Evolutionary conservation across 2,888 invertebrate genomes (phyloP), one percentile per base, ranked within the genome.

Genomic region (Macaria liturata): DNA sequence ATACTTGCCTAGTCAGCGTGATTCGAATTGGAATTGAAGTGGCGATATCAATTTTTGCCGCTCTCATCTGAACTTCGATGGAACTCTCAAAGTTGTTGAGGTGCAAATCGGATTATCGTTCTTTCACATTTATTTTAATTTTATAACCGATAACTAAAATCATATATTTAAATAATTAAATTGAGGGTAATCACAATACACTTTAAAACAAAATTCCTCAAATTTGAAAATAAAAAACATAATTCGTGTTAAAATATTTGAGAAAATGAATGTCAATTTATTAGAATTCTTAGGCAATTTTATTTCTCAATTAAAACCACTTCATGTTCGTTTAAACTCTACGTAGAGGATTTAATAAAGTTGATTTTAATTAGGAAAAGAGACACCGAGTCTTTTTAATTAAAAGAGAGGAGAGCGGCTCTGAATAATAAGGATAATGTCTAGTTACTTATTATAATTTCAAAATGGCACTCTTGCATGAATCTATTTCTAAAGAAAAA

Each of bases 31-130:
- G 72, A 69, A 68, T 74, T 54, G 61, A 57, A 59, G 65, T 63
- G 61, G 64, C 52, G 61, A 68, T 68, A 74, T 74, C 69, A 76
- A 76, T 76, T 75, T 75, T 68, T 49, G 57, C 54, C 45, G 64
- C 52, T 20, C 20, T 20, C 20, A 59, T 66, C 71, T 66, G 40
- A 56, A 57, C 65, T 32, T 39, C 34, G 44, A 69, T 50, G 57
- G 64, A 69, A 64, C 69, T 72, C 69, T 62, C 67, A 64, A 68
- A 69, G 66, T 65, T 61, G 58, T 65, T 65, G 70, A 72, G 64
- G 59, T 64, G 61, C 64, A 65, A 71, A 71, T 71, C 67, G 65
- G 71, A 67, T 37, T 37, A 37, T 2, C 4, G 7, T 4, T 20
- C 20, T 20, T 20, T 20, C 20, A 20, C 20, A 20, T 20, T 20